Evolutionary conservation across 2,113 vertebrate species (phyloP).

Genomic region (Uropsilus gracilis): DNA sequence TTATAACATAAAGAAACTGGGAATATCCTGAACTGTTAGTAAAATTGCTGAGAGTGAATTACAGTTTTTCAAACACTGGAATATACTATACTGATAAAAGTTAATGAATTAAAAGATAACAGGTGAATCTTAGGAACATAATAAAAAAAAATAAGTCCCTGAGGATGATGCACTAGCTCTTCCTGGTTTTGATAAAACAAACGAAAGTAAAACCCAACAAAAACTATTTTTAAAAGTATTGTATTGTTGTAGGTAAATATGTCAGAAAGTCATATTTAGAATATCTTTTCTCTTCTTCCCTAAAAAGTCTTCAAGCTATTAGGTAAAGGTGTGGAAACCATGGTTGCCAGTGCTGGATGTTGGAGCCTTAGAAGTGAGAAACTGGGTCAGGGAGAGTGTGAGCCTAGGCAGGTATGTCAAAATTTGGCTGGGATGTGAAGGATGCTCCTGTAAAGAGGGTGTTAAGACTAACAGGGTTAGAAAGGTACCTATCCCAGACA

Average conservation of each 20-base stretch:
- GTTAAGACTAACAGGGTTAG: background rate
- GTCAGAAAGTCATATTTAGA: background rate
- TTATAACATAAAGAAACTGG: background rate
- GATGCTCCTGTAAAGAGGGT: background rate
- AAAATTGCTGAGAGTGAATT: background rate
- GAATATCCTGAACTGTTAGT: background rate
- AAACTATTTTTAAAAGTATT: too few relatives aligned
- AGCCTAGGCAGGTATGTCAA: background rate
- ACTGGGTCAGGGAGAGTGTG: background rate
- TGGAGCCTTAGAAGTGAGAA: background rate
- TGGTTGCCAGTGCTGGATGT: background rate
- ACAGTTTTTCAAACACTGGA: background rate
- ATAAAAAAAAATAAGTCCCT: background rate
- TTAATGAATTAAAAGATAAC: background rate
- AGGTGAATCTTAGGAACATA: background rate
- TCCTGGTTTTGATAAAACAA: background rate
- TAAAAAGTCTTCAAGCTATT: background rate
- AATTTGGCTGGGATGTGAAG: background rate
- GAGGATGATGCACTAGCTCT: background rate
- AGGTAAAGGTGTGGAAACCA: background rate
- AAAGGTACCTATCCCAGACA: background rate
- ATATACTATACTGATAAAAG: background rate
- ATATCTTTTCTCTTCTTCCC: background rate
- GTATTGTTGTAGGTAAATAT: background rate
- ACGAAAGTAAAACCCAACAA: background rate